phyloP scores from a whole-genome alignment of 2,888 invertebrate genomes.

The Brenthis daphne region DNA sequence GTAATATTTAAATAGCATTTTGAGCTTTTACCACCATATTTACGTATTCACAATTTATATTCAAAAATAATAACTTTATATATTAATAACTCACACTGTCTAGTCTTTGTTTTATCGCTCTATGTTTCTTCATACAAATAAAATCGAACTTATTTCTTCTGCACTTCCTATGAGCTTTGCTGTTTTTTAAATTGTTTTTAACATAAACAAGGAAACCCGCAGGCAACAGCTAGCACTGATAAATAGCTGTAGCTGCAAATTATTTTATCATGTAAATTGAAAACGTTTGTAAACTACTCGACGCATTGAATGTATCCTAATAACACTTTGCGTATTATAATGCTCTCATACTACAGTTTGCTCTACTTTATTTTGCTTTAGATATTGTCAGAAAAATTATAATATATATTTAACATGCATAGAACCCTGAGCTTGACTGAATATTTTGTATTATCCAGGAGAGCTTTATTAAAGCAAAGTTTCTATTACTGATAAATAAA shows the following conservation, averaged over 20 bases:
- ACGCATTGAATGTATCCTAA: constrained; percentile 23
- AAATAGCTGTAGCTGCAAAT: background rate
- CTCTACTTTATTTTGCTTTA: constrained; percentile 6
- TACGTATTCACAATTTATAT: too few species aligned
- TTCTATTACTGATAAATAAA: too few species aligned
- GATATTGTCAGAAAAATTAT: background rate
- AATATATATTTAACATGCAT: too few species aligned
- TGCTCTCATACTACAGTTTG: constrained; percentile 3
- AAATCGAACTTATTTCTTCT: background rate
- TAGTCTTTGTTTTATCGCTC: too few species aligned
- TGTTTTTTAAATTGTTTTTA: background rate
- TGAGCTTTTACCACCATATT: too few species aligned
- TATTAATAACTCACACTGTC: too few species aligned
- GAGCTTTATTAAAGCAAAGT: too few species aligned
- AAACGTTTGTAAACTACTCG: constrained; percentile 14
- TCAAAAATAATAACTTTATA: too few species aligned
- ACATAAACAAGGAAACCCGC: background rate
- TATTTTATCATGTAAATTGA: constrained; percentile 20
- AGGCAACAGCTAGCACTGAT: background rate
- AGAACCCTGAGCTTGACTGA: too few species aligned
- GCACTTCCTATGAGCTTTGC: background rate
- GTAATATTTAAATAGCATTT: too few species aligned
- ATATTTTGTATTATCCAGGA: too few species aligned
- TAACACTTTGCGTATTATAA: constrained; percentile 14
- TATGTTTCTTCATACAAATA: too few species aligned